Evolutionary conservation across 2,113 vertebrate species (phyloP).

Genomic region (Peromyscus californicus): DNA sequence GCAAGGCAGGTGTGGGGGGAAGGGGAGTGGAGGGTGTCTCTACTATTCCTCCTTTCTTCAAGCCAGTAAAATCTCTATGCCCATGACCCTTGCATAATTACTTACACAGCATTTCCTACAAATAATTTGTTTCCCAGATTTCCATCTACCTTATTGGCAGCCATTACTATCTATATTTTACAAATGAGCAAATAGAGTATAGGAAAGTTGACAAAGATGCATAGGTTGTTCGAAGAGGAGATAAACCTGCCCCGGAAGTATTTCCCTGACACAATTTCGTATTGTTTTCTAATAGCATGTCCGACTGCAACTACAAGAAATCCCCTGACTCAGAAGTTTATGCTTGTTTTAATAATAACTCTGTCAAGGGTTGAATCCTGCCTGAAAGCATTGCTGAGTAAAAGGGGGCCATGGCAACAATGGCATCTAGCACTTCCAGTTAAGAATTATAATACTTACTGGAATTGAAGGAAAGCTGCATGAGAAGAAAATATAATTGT

Average conservation of each 20-base stretch:
- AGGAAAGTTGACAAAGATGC: not conserved
- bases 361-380: slow-evolving; percentile 2
- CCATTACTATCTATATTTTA: not conserved
- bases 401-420: not conserved
- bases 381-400: not conserved
- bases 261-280: accelerated
- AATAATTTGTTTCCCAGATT: not conserved
- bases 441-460: not conserved
- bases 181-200: not conserved
- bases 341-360: not conserved
- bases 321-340: not conserved
- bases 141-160: not conserved
- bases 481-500: not conserved
- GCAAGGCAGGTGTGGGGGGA: too few species aligned
- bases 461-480: not conserved
- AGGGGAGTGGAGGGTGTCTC: accelerated
- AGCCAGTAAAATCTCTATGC: not conserved
- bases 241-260: too few species aligned
- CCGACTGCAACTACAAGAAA: not conserved
- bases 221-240: accelerated
- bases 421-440: not conserved
- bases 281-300: not conserved
- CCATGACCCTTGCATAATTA: not conserved
- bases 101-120: not conserved
- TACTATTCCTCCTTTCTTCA: not conserved